A percentile compares a stretch with the other conserved stretches of the same genome.
phyloP scores from a whole-genome alignment of 2,797 vertebrate species.

The Psittacula echo region DNA sequence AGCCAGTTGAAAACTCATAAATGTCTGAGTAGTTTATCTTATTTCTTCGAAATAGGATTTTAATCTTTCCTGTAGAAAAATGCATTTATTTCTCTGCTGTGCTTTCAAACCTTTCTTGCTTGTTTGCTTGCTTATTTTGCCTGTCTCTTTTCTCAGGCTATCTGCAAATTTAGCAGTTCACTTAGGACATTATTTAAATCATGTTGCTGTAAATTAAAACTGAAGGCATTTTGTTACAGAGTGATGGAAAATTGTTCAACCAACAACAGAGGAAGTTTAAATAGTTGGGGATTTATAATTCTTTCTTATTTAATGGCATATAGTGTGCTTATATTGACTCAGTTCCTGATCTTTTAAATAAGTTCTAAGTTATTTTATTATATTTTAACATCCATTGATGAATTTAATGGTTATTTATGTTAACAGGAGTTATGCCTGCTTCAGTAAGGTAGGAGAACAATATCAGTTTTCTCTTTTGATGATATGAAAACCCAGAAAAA shows the following conservation, averaged over 20 bases:
- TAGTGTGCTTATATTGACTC: background rate
- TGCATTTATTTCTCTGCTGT: background rate
- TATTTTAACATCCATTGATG: background rate
- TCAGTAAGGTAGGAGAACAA: background rate
- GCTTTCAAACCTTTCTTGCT: background rate
- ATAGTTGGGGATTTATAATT: background rate
- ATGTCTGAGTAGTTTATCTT: background rate
- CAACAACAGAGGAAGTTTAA: background rate
- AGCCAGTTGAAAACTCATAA: background rate
- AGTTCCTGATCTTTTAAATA: background rate
- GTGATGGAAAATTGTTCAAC: background rate
- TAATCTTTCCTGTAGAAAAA: background rate
- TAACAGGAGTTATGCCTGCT: background rate
- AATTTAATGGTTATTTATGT: background rate
- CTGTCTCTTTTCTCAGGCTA: background rate
- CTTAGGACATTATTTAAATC: background rate
- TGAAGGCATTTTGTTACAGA: background rate
- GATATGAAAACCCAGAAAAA: background rate
- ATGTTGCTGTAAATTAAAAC: background rate
- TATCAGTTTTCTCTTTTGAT: background rate
- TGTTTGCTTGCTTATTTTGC: background rate
- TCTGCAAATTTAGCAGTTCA: background rate
- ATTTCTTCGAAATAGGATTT: background rate
- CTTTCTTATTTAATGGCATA: background rate
- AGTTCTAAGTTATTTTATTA: background rate